Evolutionary conservation across 2,113 vertebrate species (phyloP), one percentile per base, ranked within the genome.

Genomic region (Erpornis zantholeuca): DNA sequence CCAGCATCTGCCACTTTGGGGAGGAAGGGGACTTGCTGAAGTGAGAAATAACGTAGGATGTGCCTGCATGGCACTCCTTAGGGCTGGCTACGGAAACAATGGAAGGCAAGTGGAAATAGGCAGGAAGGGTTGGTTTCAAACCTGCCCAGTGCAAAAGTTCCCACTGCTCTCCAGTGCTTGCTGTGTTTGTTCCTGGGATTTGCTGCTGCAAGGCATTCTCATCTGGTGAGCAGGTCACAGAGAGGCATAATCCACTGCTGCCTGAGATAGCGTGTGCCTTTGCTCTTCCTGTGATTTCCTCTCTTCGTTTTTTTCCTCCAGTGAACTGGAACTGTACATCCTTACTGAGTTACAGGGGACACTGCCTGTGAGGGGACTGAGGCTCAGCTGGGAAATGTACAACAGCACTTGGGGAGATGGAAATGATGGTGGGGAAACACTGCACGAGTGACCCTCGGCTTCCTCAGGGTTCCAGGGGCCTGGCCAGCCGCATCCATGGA

Each of bases 21-120:
- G 91, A 96, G 95, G 92, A 94, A 89, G 24, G 52, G 94, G 71
- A 78, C 97, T 96, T 94, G 82, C 59, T 88, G 82, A 94, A 95
- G 92, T 94, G 93, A 93, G 89, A 92, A 77, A 75, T 24, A 80
- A 80, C 24, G 95, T 84, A 75, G 93, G 93, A 91, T 93, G 91
- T 83, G 93, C 82, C 79, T 68, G 70, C 49, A 40, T 57, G 90
- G 70, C 79, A 70, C 33, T 27, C 90, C 88, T 65, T 47, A 47
- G 89, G 87, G 82, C 78, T 84, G 96, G 92, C 40, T 66, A 2
- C 21, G 79, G 88, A 94, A 94, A 97, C 91, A 94, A 95, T 95
- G 88, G 91, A 53, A 82, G 57, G 42, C 83, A 72, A 93, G 52
- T 82, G 82, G 92, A 83, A 97, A 80, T 82, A 84, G 91, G 78